Evolutionary conservation across 2,113 vertebrate genomes (phyloP), one percentile per base, ranked within the genome.

Genomic region (Aspiorhynchus laticeps): DNA sequence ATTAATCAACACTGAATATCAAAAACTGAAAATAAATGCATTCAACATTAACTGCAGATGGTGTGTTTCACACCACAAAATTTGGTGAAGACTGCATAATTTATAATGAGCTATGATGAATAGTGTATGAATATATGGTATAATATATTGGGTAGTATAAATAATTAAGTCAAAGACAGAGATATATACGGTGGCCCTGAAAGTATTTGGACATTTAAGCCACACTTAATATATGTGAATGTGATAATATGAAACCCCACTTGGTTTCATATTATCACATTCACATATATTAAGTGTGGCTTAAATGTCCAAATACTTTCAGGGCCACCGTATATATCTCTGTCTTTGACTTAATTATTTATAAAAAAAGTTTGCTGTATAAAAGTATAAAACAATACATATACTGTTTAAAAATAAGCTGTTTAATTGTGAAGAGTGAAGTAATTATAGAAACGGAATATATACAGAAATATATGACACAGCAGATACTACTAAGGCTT

Each of bases 1-100:
- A 88, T 83, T 86, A 87, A 84, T 85, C 59, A 87, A 78, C 81
- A 17, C 43, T 76, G 88, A 85, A 89, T 87, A n/a, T 71, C 21
- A 81, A 87, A 80, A 24, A 79, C 28, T 15, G n/a, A 61, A 24
- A 43, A 53, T 15, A 79, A 48, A 51, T 69, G 51, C 53, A 28
- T 38, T 71, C 7, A 80, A 48, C 28, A 65, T 73, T 36, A 28
- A 1, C 4, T 78, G 85, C 88, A 87, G 88, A 82, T 85, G 85
- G 82, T 21, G 28, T 56, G 77, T 31, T 59, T 87, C 81, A 85
- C 88, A 87, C 76, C 24, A 69, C 26, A 51, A 28, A 7, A 77
- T 78, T 46, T 38, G 69, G 36, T 41, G 36, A 81, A 24, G 7
- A 28, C 65, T 80, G 53, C 53, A 89, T 84, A 63, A 61, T 56